Base-by-base conservation (phyloP, 1,140 invertebrate species). In the Caenorhabditis briggsae region DNA sequence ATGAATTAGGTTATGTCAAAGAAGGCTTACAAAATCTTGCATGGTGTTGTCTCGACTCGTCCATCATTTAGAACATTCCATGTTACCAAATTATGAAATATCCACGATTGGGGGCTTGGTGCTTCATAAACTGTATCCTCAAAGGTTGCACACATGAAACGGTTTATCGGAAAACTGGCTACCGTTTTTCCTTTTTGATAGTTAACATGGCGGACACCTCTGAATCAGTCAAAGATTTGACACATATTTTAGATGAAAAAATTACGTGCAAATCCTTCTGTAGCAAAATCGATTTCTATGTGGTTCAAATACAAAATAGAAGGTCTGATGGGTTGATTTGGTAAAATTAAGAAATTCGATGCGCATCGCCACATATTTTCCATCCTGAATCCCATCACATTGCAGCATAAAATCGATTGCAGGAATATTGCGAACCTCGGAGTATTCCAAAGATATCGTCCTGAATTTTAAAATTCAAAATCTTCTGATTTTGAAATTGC, bases 111-210 rank as follows among this genome's bases (percentile, higher is more conserved):
- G 3, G 33, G 33, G 33, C 33, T 33, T 3, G 33, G 33, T 33
- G 33, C 33, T 33, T 33, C 33, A 33, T 33, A 33, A 33, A 33
- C 33, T 33, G 33, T 33, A 33, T 33, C 33, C 33, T 33, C 33
- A 3, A 3, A 33, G 33, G 33, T 1, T 33, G 33, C 1, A 33
- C 33, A 7, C 18, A 70, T 18, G n/a, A 43, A 70, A 46, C 65
- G 65, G 11, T 70, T 46, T 2, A 70, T 70, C 0, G 65, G 65
- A 48, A 70, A 70, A 70, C 43, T 70, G 65, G 41, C 41, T 14
- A 70, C 18, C 2, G n/a, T 70, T 18, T n/a, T 46, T 43, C 65
- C 65, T 14, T 48, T 20, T 58, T 58, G 41, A n/a, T 43, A 18
- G 2, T 41, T 70, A 5, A 43, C 43, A 25, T 12, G 14, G 8